A percentile compares a stretch with the other conserved stretches of the same genome.
Evolutionary conservation across 2,797 vertebrate species (phyloP).

Genomic region (Mionectes olivaceus): DNA sequence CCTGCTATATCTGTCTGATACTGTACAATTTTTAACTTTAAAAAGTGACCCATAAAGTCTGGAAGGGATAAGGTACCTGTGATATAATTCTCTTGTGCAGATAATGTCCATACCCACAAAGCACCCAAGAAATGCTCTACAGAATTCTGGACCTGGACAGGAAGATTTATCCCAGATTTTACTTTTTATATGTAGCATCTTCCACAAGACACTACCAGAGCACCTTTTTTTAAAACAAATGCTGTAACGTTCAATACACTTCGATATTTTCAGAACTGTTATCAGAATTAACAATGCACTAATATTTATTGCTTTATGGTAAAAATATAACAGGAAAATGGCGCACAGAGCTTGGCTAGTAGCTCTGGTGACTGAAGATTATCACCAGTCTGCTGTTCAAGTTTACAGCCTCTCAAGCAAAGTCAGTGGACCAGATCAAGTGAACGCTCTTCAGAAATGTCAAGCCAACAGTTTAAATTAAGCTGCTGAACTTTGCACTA

Average conservation of each 20-base stretch:
- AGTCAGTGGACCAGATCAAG: constrained; percentile 1
- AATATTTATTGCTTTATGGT: not conserved
- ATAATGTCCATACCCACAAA: not conserved
- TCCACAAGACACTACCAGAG: not conserved
- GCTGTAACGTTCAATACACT: not conserved
- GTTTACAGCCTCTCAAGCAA: not conserved
- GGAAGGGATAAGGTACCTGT: not conserved
- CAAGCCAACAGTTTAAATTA: constrained; percentile 32
- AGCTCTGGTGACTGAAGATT: not conserved
- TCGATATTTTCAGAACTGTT: not conserved
- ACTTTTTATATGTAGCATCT: not conserved
- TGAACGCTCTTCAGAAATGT: constrained; percentile 19
- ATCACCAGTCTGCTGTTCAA: not conserved
- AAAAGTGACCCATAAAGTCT: not conserved
- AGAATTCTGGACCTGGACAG: not conserved
- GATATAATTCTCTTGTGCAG: not conserved
- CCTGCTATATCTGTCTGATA: not conserved
- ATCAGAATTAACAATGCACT: not conserved
- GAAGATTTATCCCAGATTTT: not conserved
- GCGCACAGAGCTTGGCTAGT: not conserved
- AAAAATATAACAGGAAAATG: not conserved
- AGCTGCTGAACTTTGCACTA: not conserved
- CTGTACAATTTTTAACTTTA: not conserved
- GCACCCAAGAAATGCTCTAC: not conserved
- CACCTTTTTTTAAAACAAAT: not conserved